phyloP scores from a whole-genome alignment of 2,888 invertebrate species.

The Yponomeuta evonymella region DNA sequence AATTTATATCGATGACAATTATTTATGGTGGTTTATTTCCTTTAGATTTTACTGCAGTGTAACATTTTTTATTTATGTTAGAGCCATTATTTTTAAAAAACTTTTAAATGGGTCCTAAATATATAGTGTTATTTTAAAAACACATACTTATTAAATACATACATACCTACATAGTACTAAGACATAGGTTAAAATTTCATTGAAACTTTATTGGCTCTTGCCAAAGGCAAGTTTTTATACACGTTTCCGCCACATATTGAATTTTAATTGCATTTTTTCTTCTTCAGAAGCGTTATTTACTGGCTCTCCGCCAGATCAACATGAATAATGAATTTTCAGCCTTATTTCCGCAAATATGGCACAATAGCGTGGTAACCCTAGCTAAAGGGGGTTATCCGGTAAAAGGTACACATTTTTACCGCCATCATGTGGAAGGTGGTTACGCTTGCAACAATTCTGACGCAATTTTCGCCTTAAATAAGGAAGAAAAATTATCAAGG shows the following conservation, averaged over 20 bases:
- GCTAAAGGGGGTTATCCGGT: neutral
- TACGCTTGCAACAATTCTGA: conserved; percentile 17
- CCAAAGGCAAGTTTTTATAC: neutral
- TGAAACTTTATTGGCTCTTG: neutral
- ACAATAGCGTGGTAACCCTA: neutral
- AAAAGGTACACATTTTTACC: conserved; percentile 1
- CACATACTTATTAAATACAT: too few species aligned
- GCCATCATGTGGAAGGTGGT: conserved; percentile 14
- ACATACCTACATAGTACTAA: too few species aligned
- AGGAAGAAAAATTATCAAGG: conserved; percentile 13
- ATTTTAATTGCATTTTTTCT: neutral
- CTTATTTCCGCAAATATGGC: neutral
- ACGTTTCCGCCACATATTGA: conserved; percentile 1
- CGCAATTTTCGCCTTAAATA: conserved; percentile 17
- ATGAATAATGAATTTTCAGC: conserved; percentile 3
- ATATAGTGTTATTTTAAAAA: too few species aligned
- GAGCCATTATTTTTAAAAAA: too few species aligned
- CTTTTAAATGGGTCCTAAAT: too few species aligned
- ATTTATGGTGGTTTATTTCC: too few species aligned
- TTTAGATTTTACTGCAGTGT: too few species aligned
- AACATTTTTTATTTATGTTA: too few species aligned
- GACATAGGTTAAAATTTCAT: neutral
- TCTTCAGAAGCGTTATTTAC: neutral
- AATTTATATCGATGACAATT: too few species aligned
- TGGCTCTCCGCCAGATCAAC: neutral